Percentiles rank a stretch among this genome's conserved stretches.
Evolutionary conservation across 2,113 vertebrate genomes (phyloP).

Genomic region (Podilymbus podiceps): DNA sequence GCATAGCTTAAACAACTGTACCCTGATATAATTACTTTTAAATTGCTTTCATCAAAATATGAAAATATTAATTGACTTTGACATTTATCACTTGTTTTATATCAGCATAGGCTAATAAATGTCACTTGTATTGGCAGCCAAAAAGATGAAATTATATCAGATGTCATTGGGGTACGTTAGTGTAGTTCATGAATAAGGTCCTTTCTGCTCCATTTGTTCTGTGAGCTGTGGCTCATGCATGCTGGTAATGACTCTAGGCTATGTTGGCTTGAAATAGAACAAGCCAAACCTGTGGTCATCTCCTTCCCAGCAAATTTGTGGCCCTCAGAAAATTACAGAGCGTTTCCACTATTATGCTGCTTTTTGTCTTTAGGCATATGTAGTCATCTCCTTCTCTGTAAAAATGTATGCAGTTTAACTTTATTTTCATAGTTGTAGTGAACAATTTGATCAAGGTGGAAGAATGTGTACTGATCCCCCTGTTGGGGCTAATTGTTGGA

Average conservation of each 20-base stretch:
- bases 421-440: neutral
- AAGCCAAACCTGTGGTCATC: neutral
- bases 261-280: neutral
- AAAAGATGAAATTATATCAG: neutral
- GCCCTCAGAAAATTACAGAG: neutral
- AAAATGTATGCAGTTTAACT: neutral
- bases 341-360: neutral
- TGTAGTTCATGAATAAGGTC: neutral
- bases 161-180: neutral
- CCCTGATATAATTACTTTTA: slow-evolving; percentile 32
- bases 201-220: neutral
- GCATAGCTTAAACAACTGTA: slow-evolving; percentile 32
- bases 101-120: slow-evolving; percentile 37
- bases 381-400: neutral
- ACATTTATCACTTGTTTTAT: slow-evolving; percentile 40
- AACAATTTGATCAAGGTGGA: neutral
- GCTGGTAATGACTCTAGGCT: neutral
- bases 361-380: neutral
- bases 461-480: neutral
- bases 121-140: neutral
- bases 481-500: neutral
- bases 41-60: slow-evolving; percentile 33
- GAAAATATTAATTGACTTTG: slow-evolving; percentile 35
- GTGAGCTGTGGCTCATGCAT: neutral
- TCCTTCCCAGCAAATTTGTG: neutral